Evolutionary conservation across 1,140 invertebrate species (phyloP).

Genomic region (Zaprionus kolodkinae): DNA sequence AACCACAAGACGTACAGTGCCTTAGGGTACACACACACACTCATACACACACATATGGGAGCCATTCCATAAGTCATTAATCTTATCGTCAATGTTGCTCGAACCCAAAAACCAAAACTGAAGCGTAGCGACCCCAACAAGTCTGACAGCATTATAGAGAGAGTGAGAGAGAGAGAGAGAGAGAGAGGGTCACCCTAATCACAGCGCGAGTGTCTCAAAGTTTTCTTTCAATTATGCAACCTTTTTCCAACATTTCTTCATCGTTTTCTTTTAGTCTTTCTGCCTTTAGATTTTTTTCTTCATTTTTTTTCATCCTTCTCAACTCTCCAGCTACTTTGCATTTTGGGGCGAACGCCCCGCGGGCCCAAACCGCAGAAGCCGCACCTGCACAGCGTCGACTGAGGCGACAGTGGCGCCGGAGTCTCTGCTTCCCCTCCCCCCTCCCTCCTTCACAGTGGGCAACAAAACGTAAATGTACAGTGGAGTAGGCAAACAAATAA

Average conservation of each 20-base stretch:
- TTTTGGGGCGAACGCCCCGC: slow-evolving; percentile 55
- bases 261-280: slow-evolving; percentile 36
- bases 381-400: slow-evolving; percentile 52
- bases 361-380: slow-evolving; percentile 38
- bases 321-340: slow-evolving; percentile 60
- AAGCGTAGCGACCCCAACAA: too few species aligned
- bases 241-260: slow-evolving; percentile 17
- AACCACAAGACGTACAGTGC: slow-evolving; percentile 19
- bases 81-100: slow-evolving; percentile 36
- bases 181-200: slow-evolving; percentile 38
- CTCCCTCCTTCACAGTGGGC: slow-evolving; percentile 9
- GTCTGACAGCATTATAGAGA: too few species aligned
- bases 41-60: slow-evolving; percentile 1
- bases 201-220: slow-evolving; percentile 38
- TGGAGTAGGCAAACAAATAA: slow-evolving; percentile 59
- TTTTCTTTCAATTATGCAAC: slow-evolving; percentile 55
- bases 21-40: slow-evolving; percentile 6
- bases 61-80: slow-evolving; percentile 34
- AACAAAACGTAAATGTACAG: slow-evolving; percentile 6
- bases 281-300: neutral
- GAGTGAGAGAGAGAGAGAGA: too few species aligned
- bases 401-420: neutral
- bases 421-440: too few species aligned
- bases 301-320: neutral
- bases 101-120: slow-evolving; percentile 11